Conservation (phyloP, 2,888 invertebrate genomes). For the Chorisops tibialis region DNA sequence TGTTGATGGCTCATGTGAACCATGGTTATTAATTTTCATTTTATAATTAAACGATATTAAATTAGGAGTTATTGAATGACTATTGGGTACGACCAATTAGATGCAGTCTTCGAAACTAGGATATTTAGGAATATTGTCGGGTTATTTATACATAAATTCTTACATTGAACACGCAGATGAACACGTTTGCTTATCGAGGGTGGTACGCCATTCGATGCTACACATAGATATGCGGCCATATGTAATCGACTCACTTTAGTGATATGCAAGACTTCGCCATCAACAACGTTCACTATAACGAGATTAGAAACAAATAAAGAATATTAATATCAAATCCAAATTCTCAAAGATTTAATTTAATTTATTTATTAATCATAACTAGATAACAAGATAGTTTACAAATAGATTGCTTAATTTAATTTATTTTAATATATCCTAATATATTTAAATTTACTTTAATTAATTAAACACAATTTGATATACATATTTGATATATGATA, state of each 20-base stretch:
- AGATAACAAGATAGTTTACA: too few relatives aligned
- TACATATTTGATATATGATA: too few relatives aligned
- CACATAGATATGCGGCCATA: conserved; percentile 90
- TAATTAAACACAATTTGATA: too few relatives aligned
- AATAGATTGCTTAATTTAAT: too few relatives aligned
- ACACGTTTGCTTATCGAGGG: conserved; percentile 86
- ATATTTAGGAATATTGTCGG: background rate
- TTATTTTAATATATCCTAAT: too few relatives aligned
- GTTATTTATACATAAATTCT: conserved; percentile 52
- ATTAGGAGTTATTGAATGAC: conserved; percentile 15
- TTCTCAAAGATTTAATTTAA: background rate
- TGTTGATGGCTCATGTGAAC: background rate
- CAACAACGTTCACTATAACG: conserved; percentile 77
- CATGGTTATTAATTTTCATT: conserved; percentile 23
- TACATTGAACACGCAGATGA: conserved; percentile 78
- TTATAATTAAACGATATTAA: conserved; percentile 24
- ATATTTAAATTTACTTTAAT: too few relatives aligned
- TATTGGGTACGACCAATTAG: too few relatives aligned
- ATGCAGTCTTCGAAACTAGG: background rate
- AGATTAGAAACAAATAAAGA: conserved; percentile 34
- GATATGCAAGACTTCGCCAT: conserved; percentile 81
- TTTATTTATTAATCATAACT: conserved; percentile 13
- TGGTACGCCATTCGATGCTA: conserved; percentile 89
- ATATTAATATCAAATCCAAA: background rate
- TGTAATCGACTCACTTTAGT: conserved; percentile 85